phyloP scores from a whole-genome alignment of 2,113 vertebrate genomes.

The Ochotona princeps region DNA sequence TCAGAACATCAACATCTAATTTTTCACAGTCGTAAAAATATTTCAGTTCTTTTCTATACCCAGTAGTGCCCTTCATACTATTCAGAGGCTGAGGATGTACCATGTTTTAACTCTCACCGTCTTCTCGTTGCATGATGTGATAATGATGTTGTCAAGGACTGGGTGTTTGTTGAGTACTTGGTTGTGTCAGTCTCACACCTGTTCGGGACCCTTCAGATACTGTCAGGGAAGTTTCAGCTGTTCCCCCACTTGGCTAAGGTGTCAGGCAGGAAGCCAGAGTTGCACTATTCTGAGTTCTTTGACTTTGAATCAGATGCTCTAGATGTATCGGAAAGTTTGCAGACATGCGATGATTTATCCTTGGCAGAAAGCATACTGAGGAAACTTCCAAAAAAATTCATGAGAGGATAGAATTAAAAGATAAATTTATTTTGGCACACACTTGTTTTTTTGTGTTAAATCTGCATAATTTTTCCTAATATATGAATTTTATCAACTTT shows the following conservation, averaged over 20 bases:
- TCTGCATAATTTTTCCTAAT: no score
- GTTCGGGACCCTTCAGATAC: not conserved
- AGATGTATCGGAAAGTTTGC: not conserved
- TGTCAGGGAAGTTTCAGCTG: not conserved
- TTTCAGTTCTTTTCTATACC: not conserved
- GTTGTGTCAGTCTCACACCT: not conserved
- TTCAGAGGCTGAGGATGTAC: not conserved
- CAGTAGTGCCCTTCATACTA: not conserved
- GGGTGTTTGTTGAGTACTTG: not conserved
- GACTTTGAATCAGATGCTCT: not conserved
- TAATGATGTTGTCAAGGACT: not conserved
- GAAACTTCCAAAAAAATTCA: no score
- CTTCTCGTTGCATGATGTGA: slow-evolving; percentile 2
- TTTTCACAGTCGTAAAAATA: slow-evolving; percentile 19
- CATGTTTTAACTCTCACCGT: not conserved
- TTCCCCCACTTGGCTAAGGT: not conserved
- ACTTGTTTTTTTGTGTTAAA: no score
- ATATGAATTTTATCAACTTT: no score
- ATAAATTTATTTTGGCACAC: no score
- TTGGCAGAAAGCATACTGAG: not conserved
- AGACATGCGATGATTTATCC: not conserved
- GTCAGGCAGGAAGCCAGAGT: not conserved
- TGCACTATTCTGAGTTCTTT: not conserved
- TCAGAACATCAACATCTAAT: not conserved
- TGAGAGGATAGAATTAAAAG: no score